These are phyloP conservation scores for Leucania comma DNA, from an alignment of 2,888 invertebrate species.

Conservation along the genomic window DNA sequence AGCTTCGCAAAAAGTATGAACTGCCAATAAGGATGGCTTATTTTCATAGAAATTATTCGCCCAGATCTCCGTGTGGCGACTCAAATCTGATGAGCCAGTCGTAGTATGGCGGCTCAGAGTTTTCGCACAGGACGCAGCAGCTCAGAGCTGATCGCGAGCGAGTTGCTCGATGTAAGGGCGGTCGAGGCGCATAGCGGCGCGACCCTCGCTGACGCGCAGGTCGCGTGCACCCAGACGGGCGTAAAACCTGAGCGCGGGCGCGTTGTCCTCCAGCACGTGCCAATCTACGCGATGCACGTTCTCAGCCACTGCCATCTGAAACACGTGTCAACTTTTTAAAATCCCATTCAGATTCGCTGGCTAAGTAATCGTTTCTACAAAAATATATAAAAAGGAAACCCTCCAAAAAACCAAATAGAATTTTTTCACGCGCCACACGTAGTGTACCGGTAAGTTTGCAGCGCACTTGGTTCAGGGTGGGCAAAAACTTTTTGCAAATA, in stretches of 20 bases:
- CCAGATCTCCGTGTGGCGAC: neutral
- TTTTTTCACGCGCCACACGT: no score
- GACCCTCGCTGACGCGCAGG: conserved; percentile 77
- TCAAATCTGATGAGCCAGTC: no score
- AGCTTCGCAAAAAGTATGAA: no score
- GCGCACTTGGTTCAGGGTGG: no score
- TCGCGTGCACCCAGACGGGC: conserved; percentile 92
- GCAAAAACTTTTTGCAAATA: no score
- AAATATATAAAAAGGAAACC: no score
- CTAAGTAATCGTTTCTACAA: neutral
- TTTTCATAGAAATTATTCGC: neutral
- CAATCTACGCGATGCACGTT: conserved; percentile 93
- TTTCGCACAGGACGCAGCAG: neutral
- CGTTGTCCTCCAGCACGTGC: conserved; percentile 94
- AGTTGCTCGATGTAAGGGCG: conserved; percentile 71
- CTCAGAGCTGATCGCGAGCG: conserved; percentile 45
- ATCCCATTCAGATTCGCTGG: neutral
- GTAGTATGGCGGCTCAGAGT: neutral
- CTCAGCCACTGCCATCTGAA: conserved; percentile 81
- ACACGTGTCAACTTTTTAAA: neutral
- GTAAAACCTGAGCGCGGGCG: conserved; percentile 95
- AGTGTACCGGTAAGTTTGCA: no score
- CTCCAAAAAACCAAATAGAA: no score
- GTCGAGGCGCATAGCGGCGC: conserved; percentile 83
- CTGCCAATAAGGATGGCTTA: no score